Percentiles rank a stretch among this genome's conserved stretches.
Evolutionary conservation across 2,888 invertebrate genomes (phyloP).

Genomic region (Spatulosminthurus flaviceps): DNA sequence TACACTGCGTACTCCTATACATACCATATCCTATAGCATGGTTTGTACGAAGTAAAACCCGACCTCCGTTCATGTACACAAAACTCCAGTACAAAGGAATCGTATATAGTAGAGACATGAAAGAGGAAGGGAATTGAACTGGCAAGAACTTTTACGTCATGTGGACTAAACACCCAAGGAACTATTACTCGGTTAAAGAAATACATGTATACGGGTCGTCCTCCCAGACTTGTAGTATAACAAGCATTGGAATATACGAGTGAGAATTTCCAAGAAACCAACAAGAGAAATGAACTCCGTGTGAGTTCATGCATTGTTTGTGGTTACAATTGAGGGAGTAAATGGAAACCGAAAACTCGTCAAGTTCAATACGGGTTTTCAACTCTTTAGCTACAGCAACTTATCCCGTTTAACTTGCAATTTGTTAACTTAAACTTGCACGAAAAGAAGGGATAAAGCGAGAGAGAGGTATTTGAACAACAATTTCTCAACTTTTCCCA

Average conservation of each 20-base stretch:
- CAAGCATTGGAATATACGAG: no score
- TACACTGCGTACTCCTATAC: no score
- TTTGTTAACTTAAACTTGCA: slow-evolving; percentile 1
- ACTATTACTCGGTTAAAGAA: no score
- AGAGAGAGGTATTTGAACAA: not conserved
- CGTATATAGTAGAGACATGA: not conserved
- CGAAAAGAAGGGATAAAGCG: not conserved
- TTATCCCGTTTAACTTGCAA: slow-evolving; percentile 6
- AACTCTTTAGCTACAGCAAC: not conserved
- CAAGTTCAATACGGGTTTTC: not conserved
- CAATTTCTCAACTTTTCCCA: slow-evolving; percentile 21
- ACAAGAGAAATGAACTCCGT: slow-evolving; percentile 4
- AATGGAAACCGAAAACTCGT: slow-evolving; percentile 14
- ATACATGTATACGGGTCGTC: no score
- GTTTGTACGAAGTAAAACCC: slow-evolving; percentile 7
- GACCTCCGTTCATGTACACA: not conserved
- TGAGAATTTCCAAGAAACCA: not conserved
- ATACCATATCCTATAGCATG: no score
- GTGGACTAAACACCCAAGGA: no score
- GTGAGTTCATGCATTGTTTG: slow-evolving; percentile 14
- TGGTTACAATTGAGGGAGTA: slow-evolving; percentile 8
- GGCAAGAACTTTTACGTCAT: no score
- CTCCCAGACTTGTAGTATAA: no score
- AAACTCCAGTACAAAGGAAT: not conserved
- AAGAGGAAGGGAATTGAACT: not conserved